phyloP scores from a whole-genome alignment of 2,888 invertebrate genomes.

The Orchesellides sinensis region DNA sequence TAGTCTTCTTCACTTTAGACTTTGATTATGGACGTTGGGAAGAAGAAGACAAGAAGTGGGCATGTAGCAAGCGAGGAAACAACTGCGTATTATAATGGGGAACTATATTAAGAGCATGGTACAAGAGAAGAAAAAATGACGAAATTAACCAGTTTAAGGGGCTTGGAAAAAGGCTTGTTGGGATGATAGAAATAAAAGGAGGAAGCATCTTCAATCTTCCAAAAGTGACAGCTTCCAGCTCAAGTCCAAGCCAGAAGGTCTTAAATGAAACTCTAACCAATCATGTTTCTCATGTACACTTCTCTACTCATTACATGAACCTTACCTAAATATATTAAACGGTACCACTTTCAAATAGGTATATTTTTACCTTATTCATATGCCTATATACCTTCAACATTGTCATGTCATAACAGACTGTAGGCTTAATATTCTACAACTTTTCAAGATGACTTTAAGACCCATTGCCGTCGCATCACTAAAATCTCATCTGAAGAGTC shows the following conservation, averaged over 20 bases:
- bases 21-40: constrained; percentile 34
- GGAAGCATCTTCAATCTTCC: constrained; percentile 61
- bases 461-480: background rate
- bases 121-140: constrained; percentile 38
- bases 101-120: constrained; percentile 9
- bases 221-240: constrained; percentile 66
- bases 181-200: constrained; percentile 15
- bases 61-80: background rate
- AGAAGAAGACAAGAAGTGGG: background rate
- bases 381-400: background rate
- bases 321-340: too few relatives aligned
- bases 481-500: constrained; percentile 58
- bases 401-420: background rate
- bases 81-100: background rate
- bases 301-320: constrained; percentile 7
- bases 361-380: background rate
- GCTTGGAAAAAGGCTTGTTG: constrained; percentile 1
- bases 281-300: constrained; percentile 41
- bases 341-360: too few relatives aligned
- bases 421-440: background rate
- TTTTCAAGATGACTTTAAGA: constrained; percentile 14
- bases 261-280: constrained; percentile 37
- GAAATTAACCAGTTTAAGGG: constrained; percentile 47
- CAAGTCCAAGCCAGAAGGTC: constrained; percentile 48
- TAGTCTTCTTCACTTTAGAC: constrained; percentile 48